phyloP scores from a whole-genome alignment of 2,113 vertebrate species.

The Rhinolophus ferrumequinum region DNA sequence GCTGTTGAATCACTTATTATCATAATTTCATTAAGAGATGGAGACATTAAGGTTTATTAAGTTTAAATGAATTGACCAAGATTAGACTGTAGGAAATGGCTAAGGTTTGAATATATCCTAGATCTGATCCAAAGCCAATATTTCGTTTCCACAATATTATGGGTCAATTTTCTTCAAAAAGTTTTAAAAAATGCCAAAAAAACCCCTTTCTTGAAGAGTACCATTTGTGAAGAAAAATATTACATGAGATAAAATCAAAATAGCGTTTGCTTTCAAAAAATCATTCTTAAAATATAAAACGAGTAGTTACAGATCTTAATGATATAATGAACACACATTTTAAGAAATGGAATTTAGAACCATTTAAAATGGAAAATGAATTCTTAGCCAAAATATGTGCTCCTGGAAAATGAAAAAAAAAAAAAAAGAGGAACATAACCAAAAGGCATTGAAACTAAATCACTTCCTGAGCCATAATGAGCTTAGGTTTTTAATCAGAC shows the following conservation, averaged over 20 bases:
- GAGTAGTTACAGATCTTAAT: conserved; percentile 72
- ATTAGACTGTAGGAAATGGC: neutral
- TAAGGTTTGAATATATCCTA: neutral
- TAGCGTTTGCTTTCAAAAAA: conserved; percentile 56
- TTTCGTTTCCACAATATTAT: neutral
- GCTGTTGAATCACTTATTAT: neutral
- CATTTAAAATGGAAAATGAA: conserved; percentile 81
- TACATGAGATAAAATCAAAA: conserved; percentile 55
- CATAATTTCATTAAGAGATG: conserved; percentile 16
- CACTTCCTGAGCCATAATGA: conserved; percentile 83
- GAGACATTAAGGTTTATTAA: neutral
- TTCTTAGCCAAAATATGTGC: conserved; percentile 80
- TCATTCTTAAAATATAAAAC: conserved; percentile 65
- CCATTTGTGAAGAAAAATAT: conserved; percentile 29
- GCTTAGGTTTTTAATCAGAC: conserved; percentile 83
- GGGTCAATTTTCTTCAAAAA: neutral
- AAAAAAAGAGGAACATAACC: conserved; percentile 80
- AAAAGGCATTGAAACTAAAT: conserved; percentile 82
- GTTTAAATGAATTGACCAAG: neutral
- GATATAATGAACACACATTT: conserved; percentile 75
- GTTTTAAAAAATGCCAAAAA: neutral
- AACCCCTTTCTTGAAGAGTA: neutral
- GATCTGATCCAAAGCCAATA: conserved; percentile 3
- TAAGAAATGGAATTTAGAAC: conserved; percentile 73
- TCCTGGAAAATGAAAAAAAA: conserved; percentile 62